Conservation (phyloP, 2,888 invertebrate species). For the Scrobipalpa atriplicella region DNA sequence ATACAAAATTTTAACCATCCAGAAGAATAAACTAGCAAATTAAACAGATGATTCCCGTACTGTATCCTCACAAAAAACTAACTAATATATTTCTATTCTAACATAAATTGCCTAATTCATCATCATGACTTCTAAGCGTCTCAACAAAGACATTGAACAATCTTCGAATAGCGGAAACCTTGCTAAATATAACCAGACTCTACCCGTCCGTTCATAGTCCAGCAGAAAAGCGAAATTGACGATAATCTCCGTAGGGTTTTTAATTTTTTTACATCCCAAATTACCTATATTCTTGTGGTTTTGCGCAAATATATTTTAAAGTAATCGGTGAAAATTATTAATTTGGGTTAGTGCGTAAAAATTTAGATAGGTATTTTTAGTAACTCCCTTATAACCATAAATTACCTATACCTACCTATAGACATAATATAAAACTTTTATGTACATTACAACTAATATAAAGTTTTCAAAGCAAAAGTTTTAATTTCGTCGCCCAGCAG, state of each 20-base stretch:
- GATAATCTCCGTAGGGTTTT: not conserved
- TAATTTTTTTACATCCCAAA: not conserved
- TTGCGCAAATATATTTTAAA: slow-evolving; percentile 2
- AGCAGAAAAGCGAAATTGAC: not conserved
- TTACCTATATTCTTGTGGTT: not conserved
- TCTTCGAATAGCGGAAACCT: too few relatives aligned
- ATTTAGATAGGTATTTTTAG: not conserved
- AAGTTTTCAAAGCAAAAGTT: not conserved
- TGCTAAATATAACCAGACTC: too few relatives aligned
- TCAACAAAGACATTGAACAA: too few relatives aligned
- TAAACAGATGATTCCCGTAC: too few relatives aligned
- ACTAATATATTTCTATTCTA: too few relatives aligned
- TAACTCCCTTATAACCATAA: not conserved
- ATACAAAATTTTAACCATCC: too few relatives aligned
- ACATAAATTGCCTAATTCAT: too few relatives aligned
- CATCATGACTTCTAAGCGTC: too few relatives aligned
- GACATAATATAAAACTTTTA: not conserved
- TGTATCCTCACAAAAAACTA: too few relatives aligned
- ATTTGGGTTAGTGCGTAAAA: slow-evolving; percentile 3
- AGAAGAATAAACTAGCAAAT: too few relatives aligned
- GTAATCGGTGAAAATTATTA: not conserved
- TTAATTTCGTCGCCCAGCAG: not conserved
- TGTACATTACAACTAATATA: not conserved
- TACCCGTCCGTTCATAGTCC: not conserved
- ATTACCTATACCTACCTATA: not conserved